Evolutionary conservation across 2,113 vertebrate species (phyloP), one percentile per base, ranked within the genome.

Genomic region (Dicerorhinus sumatrensis): DNA sequence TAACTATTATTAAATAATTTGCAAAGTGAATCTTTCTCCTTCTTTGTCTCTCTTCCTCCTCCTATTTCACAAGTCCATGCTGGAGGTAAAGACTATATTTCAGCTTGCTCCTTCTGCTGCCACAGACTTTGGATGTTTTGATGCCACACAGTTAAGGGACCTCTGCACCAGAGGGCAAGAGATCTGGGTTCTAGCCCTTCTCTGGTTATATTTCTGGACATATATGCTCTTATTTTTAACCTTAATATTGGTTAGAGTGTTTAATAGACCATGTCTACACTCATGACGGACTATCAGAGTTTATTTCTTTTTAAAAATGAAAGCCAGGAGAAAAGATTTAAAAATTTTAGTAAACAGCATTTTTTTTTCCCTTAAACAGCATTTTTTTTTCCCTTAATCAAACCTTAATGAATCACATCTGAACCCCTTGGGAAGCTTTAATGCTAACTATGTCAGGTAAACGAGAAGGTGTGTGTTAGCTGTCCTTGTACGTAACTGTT

Each of bases 281-380:
- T 80, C 81, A 46, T 33, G 51, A 58, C 16, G 29, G 17, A 92
- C 60, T 72, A 91, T 48, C 54, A 81, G 91, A 82, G 31, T 39
- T 29, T 65, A 92, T 88, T 63, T 54, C 36, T 81, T 77, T 83
- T 69, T 69, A 79, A 73, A 83, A 90, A 81, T 54, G 16, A 97
- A 91, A 90, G 79, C 46, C 56, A 91, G 56, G 23, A 72, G 54
- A 77, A 46, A 3, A 48, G 65, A 17, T 46, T 77, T 36, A 73
- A 85, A 12, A 81, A 58, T 80, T 84, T 93, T 62, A 58, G 60
- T 70, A 63, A 70, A 75, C 31, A 46, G 62, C 58, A 23, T 60
- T 21, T 60, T 20, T 58, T 56, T 56, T 85, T 46, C 58, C 69
- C n/a, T n/a, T 70, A 63, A 70, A 75, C 31, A 46, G 62, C 58